Conservation (phyloP, 1,140 invertebrate genomes). For the Magallana gigas region DNA sequence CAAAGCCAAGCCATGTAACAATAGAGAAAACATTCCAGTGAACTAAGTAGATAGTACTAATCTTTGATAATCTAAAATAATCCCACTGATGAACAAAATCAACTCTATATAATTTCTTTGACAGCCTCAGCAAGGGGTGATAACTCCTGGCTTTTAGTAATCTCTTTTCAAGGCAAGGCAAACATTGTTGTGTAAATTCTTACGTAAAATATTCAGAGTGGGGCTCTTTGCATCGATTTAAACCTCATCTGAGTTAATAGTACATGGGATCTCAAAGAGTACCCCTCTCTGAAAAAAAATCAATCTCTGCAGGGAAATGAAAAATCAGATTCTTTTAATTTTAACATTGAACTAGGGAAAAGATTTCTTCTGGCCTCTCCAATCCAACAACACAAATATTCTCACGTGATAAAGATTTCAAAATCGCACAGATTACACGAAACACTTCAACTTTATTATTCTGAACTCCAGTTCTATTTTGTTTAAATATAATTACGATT, state of each 20-base stretch:
- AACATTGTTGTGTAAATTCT: no score
- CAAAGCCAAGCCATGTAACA: not conserved
- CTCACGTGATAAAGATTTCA: not conserved
- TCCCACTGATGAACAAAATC: not conserved
- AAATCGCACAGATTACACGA: not conserved
- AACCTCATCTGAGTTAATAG: no score
- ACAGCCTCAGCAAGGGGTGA: not conserved
- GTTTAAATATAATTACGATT: not conserved
- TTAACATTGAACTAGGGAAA: no score
- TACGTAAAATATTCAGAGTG: no score
- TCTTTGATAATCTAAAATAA: not conserved
- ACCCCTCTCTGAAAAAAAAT: no score
- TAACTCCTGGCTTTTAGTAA: not conserved
- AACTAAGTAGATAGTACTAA: not conserved
- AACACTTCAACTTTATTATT: not conserved
- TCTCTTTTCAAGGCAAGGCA: not conserved
- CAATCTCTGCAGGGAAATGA: no score
- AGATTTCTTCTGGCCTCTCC: no score
- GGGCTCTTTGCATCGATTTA: no score
- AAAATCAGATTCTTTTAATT: no score
- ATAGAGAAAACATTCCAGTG: not conserved
- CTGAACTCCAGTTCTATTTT: not conserved
- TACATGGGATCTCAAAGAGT: no score
- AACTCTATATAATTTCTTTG: constrained; percentile 5
- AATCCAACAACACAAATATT: no score